Evolutionary conservation across 2,888 invertebrate species (phyloP), one percentile per base, ranked within the genome.

Genomic region (Cheilosia scutellata): DNA sequence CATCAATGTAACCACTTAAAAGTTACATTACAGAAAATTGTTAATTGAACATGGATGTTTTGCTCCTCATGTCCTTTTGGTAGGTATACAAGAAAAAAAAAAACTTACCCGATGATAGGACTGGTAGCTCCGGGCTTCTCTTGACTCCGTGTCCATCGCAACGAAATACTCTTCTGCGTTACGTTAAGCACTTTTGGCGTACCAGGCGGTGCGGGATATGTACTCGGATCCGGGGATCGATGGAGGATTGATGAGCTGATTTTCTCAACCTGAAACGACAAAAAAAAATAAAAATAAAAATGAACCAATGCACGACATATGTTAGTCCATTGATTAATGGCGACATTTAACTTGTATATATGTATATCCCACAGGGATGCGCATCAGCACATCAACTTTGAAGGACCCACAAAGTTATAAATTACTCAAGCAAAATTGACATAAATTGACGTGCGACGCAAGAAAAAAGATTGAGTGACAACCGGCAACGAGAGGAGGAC

Each of bases 151-250:
- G 94, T 94, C 95, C 95, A 95, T 7, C 94, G 93, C 29, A 95
- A 90, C 37, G 94, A 94, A 60, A 95, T 93, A 87, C 94, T 94
- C 65, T 93, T 94, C 88, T 94, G 94, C 6, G 96, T 96, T 31
- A 94, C 95, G 92, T 94, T 96, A 88, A 94, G 93, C 88, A 94
- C 95, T 92, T 94, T 94, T 80, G 94, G 96, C 88, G 95, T 94
- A 72, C 95, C 94, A 3, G 97, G 97, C 27, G 96, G 94, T 70
- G 95, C 95, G 2, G 97, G 97, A 90, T 95, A 94, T 5, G 94
- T 94, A 74, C 94, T 94, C 49, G 95, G 94, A 92, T 96, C 96
- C 11, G 96, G 95, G 87, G 96, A 95, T 70, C 95, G 94, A 90
- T 95, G 95, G 87, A 96, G 93, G n/a, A 94, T 94, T 77, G 93